Percentiles rank a stretch among this genome's conserved stretches.
These are phyloP conservation scores for Chloropsis hardwickii DNA, from an alignment of 2,113 vertebrate genomes.

Conservation along the genomic window DNA sequence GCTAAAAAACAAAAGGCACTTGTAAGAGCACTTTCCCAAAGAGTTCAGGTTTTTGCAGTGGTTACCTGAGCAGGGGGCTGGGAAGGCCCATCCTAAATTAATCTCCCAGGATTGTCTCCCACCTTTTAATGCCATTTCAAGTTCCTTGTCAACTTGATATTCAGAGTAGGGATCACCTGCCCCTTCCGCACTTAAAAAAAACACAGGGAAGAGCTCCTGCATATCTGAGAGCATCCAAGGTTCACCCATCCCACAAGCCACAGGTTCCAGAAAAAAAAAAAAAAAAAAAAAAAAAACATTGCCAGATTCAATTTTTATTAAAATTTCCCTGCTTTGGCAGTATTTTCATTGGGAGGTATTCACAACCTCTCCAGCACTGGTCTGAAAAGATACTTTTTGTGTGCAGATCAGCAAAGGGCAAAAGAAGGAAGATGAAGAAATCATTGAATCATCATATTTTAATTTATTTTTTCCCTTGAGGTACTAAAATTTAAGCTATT, in stretches of 20 bases:
- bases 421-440: neutral
- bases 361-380: neutral
- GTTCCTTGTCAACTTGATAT: neutral
- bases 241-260: neutral
- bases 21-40: neutral
- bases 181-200: neutral
- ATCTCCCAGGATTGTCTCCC: neutral
- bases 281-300: neutral
- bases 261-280: neutral
- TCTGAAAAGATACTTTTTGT: neutral
- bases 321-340: neutral
- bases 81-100: neutral
- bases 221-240: neutral
- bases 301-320: neutral
- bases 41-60: neutral
- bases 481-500: neutral
- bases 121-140: neutral
- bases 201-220: neutral
- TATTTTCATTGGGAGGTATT: neutral
- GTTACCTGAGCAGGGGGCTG: neutral
- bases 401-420: neutral
- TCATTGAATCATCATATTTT: no score
- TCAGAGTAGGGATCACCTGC: neutral
- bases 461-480: neutral
- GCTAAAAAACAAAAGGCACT: neutral